These are phyloP conservation scores for Hippocampus mohnikei DNA, from an alignment of 2,113 vertebrate genomes.

Conservation along the genomic window DNA sequence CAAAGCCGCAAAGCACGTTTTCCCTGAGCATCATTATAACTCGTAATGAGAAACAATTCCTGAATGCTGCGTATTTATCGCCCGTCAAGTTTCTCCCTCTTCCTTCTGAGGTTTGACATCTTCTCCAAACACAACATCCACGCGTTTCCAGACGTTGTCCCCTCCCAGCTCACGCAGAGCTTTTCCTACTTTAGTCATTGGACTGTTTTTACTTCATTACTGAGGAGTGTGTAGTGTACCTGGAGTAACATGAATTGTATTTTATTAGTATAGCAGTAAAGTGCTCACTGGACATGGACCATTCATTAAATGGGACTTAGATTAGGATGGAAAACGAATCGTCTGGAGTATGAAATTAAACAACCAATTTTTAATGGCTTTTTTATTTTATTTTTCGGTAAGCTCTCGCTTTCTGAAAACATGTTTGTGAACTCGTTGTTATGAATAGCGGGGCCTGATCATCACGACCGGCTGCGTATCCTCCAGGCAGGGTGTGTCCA, in stretches of 20 bases:
- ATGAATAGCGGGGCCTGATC: neutral
- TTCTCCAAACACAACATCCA: too few relatives aligned
- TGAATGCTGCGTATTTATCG: too few relatives aligned
- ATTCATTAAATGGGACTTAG: too few relatives aligned
- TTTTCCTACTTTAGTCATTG: neutral
- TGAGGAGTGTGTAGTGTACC: neutral
- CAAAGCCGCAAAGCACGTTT: neutral
- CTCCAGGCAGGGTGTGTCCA: conserved; percentile 18
- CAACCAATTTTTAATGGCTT: too few relatives aligned
- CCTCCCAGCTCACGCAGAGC: too few relatives aligned
- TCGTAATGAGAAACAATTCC: neutral
- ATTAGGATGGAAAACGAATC: too few relatives aligned
- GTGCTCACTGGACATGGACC: too few relatives aligned
- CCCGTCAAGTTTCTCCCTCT: too few relatives aligned
- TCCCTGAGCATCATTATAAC: neutral
- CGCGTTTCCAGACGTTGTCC: too few relatives aligned
- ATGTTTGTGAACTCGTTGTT: neutral
- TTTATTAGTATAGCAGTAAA: neutral
- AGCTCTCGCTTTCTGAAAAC: neutral
- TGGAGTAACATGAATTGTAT: neutral
- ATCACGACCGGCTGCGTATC: neutral
- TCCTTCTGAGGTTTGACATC: too few relatives aligned
- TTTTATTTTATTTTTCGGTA: too few relatives aligned
- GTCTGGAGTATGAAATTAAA: too few relatives aligned
- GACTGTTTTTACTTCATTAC: neutral